Evolutionary conservation across 2,797 vertebrate species (phyloP).

Genomic region (Lithobates sylvaticus): DNA sequence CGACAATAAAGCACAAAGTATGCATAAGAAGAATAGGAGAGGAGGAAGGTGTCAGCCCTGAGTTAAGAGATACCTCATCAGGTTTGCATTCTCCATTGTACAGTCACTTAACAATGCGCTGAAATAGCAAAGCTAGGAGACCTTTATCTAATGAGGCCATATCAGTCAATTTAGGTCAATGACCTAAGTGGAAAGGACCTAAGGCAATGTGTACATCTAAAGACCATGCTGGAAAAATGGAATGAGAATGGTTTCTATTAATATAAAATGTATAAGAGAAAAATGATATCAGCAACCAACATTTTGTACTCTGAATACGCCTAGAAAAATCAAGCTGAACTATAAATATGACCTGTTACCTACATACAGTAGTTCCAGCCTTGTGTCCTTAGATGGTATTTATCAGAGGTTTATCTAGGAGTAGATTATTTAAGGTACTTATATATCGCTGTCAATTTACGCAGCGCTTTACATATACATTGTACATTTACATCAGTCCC

Average conservation of each 20-base stretch:
- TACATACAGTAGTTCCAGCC: too few species aligned
- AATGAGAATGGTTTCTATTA: background rate
- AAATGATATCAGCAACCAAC: background rate
- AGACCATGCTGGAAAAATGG: background rate
- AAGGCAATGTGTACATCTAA: conserved; percentile 24
- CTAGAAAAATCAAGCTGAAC: too few species aligned
- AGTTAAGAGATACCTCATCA: too few species aligned
- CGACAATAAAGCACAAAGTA: background rate
- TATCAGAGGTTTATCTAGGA: too few species aligned
- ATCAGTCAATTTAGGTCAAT: conserved; percentile 33
- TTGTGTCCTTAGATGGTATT: too few species aligned
- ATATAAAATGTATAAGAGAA: background rate
- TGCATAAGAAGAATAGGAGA: background rate
- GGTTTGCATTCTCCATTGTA: conserved; percentile 5
- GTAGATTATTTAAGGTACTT: too few species aligned
- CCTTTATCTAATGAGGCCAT: conserved; percentile 40
- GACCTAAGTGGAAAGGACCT: conserved; percentile 25
- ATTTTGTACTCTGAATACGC: background rate
- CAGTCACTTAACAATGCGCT: conserved; percentile 12
- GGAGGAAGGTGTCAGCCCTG: too few species aligned
- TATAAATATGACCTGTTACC: too few species aligned
- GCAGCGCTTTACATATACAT: too few species aligned
- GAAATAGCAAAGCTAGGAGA: conserved; percentile 30
- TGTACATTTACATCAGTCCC: too few species aligned
- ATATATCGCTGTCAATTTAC: too few species aligned